A percentile compares a stretch with the other conserved stretches of the same genome.
Evolutionary conservation across 2,113 vertebrate genomes (phyloP).

Genomic region (Leucopsar rothschildi): DNA sequence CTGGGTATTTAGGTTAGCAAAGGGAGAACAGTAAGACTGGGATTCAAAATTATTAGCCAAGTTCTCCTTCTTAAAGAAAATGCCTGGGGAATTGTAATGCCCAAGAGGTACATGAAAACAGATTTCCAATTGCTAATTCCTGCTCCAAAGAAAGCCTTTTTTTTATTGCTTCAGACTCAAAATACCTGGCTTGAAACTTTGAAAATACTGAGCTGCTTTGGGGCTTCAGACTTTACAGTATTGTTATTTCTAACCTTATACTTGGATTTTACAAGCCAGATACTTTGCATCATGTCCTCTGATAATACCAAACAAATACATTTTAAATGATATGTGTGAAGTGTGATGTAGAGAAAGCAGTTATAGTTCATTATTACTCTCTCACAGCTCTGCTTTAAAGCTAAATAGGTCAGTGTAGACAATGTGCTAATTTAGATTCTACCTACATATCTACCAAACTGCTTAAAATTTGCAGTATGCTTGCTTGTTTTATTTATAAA

Average conservation of each 20-base stretch:
- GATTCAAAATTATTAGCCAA: background rate
- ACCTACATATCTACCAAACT: constrained; percentile 40
- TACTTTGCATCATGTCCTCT: background rate
- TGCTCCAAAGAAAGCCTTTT: background rate
- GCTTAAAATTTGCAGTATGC: constrained; percentile 30
- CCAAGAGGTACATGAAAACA: background rate
- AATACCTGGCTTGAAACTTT: background rate
- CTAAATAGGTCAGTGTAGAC: constrained; percentile 58
- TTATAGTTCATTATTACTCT: constrained; percentile 31
- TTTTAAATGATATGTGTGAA: background rate
- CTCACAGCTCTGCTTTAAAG: constrained; percentile 41
- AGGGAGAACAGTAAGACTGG: background rate
- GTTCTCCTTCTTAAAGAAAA: background rate
- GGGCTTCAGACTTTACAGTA: background rate
- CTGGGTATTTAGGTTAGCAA: background rate
- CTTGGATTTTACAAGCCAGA: background rate
- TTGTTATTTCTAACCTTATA: background rate
- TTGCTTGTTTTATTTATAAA: constrained; percentile 60
- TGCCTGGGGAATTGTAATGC: background rate
- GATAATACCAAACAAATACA: constrained; percentile 20
- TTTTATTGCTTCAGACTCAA: background rate
- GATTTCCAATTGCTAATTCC: background rate
- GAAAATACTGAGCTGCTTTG: background rate
- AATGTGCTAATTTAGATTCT: constrained; percentile 53
- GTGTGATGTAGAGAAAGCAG: background rate